Base-by-base conservation (phyloP, 2,797 vertebrate genomes). In the Oreortyx pictus region DNA sequence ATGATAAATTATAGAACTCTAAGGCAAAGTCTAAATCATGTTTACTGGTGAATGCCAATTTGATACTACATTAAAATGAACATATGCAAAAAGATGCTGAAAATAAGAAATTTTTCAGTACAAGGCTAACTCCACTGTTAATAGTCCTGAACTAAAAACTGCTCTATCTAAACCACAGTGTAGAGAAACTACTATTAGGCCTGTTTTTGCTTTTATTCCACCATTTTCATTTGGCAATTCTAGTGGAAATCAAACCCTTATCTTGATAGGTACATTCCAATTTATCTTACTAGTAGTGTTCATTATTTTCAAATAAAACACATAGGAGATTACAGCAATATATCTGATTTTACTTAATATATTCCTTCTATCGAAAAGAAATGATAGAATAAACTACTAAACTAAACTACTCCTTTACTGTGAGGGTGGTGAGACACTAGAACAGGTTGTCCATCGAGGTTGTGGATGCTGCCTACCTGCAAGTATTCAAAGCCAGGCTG, bases 341-440 rank as follows among this genome's bases (percentile, higher is more conserved):
- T 43, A 93, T 85, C 62, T 76, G 49, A 88, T 84, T 93, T 94
- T 85, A 44, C 25, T 71, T 74, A 80, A 72, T 18, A 56, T 5
- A 17, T 65, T 89, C 92, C 77, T 89, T 57, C 64, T 82, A 47
- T 68, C 87, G 54, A 44, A 96, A 56, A 78, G 86, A 95, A 95
- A 84, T 76, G 82, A 74, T 35, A 88, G 49, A 87, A 84, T 50
- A 91, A 91, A 90, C 57, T 10, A 20, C 49, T 87, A 80, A 62
- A 41, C 73, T 95, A 92, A 94, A 94, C 75, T 77, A 86, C 23
- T 78, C 16, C 27, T 52, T 52, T 27, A 29, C 15, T 52, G 50
- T 52, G 27, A 29, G 15, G 8, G 52, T 31, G 27, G 52, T 54
- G 52, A 18, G 52, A 54, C 27, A 31, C 50, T 52, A 27, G 25